A percentile compares a stretch with the other conserved stretches of the same genome.
Evolutionary conservation across 1,140 invertebrate species (phyloP).

Genomic region (Diprion similis): DNA sequence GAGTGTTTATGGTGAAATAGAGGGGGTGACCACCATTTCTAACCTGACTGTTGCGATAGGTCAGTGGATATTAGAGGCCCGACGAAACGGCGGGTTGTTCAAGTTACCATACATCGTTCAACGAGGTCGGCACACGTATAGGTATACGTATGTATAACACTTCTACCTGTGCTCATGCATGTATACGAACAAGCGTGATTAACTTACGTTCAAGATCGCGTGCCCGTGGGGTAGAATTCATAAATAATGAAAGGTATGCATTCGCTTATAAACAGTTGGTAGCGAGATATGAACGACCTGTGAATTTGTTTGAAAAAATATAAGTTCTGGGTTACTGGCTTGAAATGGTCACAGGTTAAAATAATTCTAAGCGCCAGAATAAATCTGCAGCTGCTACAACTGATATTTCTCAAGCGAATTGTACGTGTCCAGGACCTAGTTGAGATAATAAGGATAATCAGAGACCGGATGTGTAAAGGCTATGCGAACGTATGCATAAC

Average conservation of each 20-base stretch:
- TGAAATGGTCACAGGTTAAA: background rate
- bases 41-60: background rate
- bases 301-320: background rate
- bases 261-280: background rate
- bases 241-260: constrained; percentile 2
- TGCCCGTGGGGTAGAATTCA: background rate
- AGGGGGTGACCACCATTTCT: background rate
- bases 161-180: background rate
- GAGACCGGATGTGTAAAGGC: background rate
- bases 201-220: constrained; percentile 1
- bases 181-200: background rate
- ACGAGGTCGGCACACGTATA: background rate
- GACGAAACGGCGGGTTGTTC: background rate
- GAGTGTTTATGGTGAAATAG: background rate
- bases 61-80: background rate
- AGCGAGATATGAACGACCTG: background rate
- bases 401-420: too few species aligned
- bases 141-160: too few species aligned
- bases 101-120: background rate
- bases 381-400: too few species aligned
- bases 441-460: background rate
- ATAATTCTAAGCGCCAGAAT: background rate
- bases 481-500: background rate
- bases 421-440: background rate
- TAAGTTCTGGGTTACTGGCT: background rate